Base-by-base conservation (phyloP, 1,140 invertebrate species). In the Drosophila seguyi region DNA sequence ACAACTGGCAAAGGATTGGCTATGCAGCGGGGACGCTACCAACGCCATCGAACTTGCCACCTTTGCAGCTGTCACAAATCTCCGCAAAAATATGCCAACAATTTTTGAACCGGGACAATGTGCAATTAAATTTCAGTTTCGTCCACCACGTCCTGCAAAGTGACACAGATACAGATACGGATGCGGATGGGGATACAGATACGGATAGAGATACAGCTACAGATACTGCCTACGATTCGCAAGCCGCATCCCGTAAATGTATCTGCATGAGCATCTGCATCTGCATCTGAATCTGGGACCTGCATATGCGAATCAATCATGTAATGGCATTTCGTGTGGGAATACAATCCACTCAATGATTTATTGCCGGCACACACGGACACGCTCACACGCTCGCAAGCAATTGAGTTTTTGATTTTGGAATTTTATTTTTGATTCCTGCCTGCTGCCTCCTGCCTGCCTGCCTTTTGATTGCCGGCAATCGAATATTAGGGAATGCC, bases 341-440 rank as follows among this genome's bases (percentile, higher is more conserved):
- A 65, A 75, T 75, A 75, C 52, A 75, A 75, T 65, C 72, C 73
- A 76, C 36, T 76, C 73, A 67, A 76, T 77, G 74, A 78, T 77
- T 77, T 77, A 77, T 77, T 55, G 50, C 67, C 53, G 31, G 10
- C 36, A 65, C 42, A 41, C 60, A 41, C 41, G 29, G 52, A 58
- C 29, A 47, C 34, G 38, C 3, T 5, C 36, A 22, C 31, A 29
- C 31, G n/a, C 34, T 25, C 42, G 38, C 38, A 39, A 42, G 63
- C 67, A 69, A 71, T 71, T 71, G 50, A 57, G 67, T 69, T 71
- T 66, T 56, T 55, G 65, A 69, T 67, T 67, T 22, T 29, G 25
- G 31, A 34, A 68, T 71, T 71, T 71, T 47, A 68, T 71, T 71
- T 71, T 47, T 39, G 63, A 56, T 47, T 45, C 31, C 41, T 27